Base-by-base conservation (phyloP, 1,140 invertebrate genomes). In the Pemphigus obesinymphae region DNA sequence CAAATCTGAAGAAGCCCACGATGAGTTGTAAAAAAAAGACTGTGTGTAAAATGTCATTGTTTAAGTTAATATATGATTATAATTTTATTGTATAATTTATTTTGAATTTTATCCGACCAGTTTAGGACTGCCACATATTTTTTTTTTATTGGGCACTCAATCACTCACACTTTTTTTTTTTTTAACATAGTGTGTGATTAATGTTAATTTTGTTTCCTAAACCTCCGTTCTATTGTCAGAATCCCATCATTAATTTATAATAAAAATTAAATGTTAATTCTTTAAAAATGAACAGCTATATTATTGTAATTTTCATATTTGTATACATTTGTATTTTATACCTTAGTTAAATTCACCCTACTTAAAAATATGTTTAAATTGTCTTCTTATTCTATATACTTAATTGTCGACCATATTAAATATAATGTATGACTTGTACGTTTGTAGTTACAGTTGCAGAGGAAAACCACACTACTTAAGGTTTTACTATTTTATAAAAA, bases 21-120 rank as follows among this genome's bases (percentile, higher is more conserved):
- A 83, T 70, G 78, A 82, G 43, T 78, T 83, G 55, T 80, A 80
- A 80, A 80, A 78, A 75, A 63, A 80, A 80, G 76, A 80, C 76
- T 80, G 76, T 61, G 43, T 76, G 48, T 80, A 61, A 43, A 43
- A 78, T 80, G 76, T 80, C 76, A 45, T 80, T 80, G 76, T 80
- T 80, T 80, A 80, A 80, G 76, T 80, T 80, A 37, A 80, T 76
- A 61, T 55, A 58, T 80, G 76, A 80, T 78, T 40, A 55, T 80
- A 43, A 61, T 80, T 80, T 61, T 80, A 63, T 37, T 80, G 37
- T 80, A 80, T 80, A 45, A 80, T 80, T 80, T 80, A 80, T 80
- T 78, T 63, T 80, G 40, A 80, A 61, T 63, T 80, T 80, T 80
- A 63, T 80, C 55, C 76, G 76, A 80, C 55, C 75, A 78, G 37